Conservation (phyloP, 2,797 vertebrate species). For the Platyrinchus mystaceus region DNA sequence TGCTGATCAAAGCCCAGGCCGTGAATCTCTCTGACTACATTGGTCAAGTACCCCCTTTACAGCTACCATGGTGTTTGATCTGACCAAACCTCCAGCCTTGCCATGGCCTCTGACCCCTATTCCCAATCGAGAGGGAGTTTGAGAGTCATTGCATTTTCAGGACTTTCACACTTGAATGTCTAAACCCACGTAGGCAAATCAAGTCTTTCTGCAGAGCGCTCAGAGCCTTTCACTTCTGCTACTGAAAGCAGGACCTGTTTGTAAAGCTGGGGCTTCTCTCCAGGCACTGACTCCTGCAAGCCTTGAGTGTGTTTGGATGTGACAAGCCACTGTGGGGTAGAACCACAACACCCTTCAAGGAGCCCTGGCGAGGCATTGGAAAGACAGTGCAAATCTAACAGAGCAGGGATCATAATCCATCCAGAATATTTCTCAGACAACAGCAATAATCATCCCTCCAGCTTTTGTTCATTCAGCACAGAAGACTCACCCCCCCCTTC, state of each 20-base stretch:
- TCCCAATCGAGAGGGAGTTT: neutral
- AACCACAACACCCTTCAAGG: neutral
- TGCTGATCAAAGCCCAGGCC: slow-evolving; percentile 76
- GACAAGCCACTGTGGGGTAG: neutral
- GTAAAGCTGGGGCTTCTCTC: neutral
- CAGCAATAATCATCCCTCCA: neutral
- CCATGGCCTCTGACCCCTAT: neutral
- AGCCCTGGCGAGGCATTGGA: neutral
- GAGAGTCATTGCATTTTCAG: neutral
- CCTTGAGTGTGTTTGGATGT: neutral
- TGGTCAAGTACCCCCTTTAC: slow-evolving; percentile 72
- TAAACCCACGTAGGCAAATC: neutral
- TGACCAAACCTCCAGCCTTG: neutral
- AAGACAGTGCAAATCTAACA: neutral
- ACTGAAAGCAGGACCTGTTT: neutral
- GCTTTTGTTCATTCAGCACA: neutral
- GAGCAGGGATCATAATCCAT: neutral
- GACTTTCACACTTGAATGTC: neutral
- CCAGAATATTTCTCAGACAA: neutral
- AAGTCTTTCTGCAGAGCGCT: neutral
- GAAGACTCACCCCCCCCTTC: neutral
- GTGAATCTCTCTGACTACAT: slow-evolving; percentile 81
- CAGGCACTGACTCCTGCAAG: neutral
- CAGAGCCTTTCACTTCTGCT: neutral
- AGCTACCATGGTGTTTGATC: neutral